phyloP scores from a whole-genome alignment of 2,888 invertebrate species.

The Odontocerum albicorne region DNA sequence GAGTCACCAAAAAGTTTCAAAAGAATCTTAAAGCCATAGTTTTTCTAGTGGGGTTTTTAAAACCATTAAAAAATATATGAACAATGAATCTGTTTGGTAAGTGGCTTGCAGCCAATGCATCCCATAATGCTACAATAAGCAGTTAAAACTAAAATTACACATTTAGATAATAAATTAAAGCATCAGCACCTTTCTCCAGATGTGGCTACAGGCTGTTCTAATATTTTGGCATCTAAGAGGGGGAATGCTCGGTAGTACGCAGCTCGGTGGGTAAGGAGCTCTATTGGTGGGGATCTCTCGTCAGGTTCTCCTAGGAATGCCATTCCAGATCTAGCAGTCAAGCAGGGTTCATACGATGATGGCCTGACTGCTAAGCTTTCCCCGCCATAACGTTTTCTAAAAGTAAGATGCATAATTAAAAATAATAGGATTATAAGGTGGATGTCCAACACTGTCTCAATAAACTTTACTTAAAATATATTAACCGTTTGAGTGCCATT shows the following conservation, averaged over 20 bases:
- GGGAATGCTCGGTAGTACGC: slow-evolving; percentile 84
- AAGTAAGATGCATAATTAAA: background rate
- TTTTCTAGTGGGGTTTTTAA: too few species aligned
- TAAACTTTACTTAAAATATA: too few species aligned
- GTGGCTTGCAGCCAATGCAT: background rate
- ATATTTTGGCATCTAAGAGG: slow-evolving; percentile 66
- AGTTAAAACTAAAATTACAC: too few species aligned
- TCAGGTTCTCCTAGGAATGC: slow-evolving; percentile 14
- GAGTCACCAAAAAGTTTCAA: too few species aligned
- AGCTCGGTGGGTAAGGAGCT: slow-evolving; percentile 73
- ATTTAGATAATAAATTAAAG: slow-evolving; percentile 14
- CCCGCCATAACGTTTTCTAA: slow-evolving; percentile 66
- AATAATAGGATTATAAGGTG: background rate
- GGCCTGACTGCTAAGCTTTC: slow-evolving; percentile 70
- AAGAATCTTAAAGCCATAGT: too few species aligned
- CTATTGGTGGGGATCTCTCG: slow-evolving; percentile 79
- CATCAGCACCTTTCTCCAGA: slow-evolving; percentile 40
- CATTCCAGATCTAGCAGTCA: slow-evolving; percentile 47
- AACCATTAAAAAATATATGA: too few species aligned
- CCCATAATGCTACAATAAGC: background rate
- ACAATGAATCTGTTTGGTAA: too few species aligned
- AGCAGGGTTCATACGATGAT: slow-evolving; percentile 73
- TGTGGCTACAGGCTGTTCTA: slow-evolving; percentile 47
- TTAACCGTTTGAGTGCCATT: too few species aligned
- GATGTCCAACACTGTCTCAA: background rate